Base-by-base conservation (phyloP, 1,140 invertebrate species). In the Rhynchophorus ferrugineus region DNA sequence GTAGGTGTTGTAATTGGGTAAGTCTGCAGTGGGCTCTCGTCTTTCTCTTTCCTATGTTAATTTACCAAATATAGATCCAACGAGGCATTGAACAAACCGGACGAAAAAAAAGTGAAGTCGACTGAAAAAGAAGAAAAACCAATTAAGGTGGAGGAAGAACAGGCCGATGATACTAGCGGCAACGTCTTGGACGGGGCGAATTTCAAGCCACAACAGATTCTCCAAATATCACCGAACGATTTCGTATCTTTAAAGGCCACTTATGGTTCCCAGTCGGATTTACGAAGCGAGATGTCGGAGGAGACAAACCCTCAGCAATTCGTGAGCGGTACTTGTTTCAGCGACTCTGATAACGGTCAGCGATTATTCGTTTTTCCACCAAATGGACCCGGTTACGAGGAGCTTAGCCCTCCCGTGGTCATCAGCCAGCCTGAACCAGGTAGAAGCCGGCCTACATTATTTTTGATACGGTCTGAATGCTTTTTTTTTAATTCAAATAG, bases 311-410 rank as follows among this genome's bases (percentile, higher is more conserved):
- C 56, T 1, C 58, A 62, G 22, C 58, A 56, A 45, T 60, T 58
- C 9, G 54, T 56, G 7, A 44, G 56, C 8, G 59, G 59, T 8
- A 57, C 55, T 19, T 57, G 54, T 47, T 59, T 54, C 33, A 58
- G 56, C 0, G 56, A 62, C 16, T n/a, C n/a, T n/a, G 51, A 46
- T 11, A 38, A 46, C 36, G 3, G 2, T 16, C 48, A 52, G 17
- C 50, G 63, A 37, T 49, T 69, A 39, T 69, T 69, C 47, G 56
- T 69, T 14, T 69, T 69, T 38, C 67, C 67, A 1, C 54, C 59
- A 38, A 47, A 61, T 34, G 49, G 50, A 48, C 65, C 67, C 2
- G 67, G 67, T 7, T 69, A 56, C 45, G 67, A 69, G 49, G 62
- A 67, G 16, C 35, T 56, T n/a, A 34, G 44, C 18, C 55, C 55